These are phyloP conservation scores for Therioaphis trifolii DNA, from an alignment of 2,888 invertebrate genomes.

Conservation along the genomic window DNA sequence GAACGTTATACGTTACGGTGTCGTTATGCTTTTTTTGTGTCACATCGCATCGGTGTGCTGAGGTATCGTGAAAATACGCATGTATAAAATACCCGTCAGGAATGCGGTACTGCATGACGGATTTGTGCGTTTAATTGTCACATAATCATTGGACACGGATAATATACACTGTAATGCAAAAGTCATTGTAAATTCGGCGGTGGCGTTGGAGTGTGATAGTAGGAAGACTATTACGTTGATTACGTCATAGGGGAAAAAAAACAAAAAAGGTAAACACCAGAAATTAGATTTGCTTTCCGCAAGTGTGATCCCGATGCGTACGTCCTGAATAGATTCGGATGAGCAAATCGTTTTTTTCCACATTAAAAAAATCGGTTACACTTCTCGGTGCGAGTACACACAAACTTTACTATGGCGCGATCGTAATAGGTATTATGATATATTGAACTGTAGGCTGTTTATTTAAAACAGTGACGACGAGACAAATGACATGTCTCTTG, in stretches of 20 bases:
- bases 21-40: no score
- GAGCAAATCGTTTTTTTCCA: constrained; percentile 24
- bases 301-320: constrained; percentile 41
- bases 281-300: constrained; percentile 58
- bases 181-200: constrained; percentile 34
- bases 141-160: constrained; percentile 36
- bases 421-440: neutral
- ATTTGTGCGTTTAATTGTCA: constrained; percentile 30
- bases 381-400: constrained; percentile 18
- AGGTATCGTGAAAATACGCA: no score
- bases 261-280: constrained; percentile 30
- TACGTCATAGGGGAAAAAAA: neutral
- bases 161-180: constrained; percentile 36
- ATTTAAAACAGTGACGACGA: neutral
- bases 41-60: no score
- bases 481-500: neutral
- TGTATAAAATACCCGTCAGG: no score
- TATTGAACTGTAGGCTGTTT: neutral
- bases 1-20: no score
- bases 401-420: neutral
- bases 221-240: neutral
- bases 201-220: neutral
- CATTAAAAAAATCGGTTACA: constrained; percentile 39
- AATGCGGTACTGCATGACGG: neutral
- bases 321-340: constrained; percentile 38